Evolutionary conservation across 2,797 vertebrate species (phyloP).

Genomic region (Pseudochirops corinnae): DNA sequence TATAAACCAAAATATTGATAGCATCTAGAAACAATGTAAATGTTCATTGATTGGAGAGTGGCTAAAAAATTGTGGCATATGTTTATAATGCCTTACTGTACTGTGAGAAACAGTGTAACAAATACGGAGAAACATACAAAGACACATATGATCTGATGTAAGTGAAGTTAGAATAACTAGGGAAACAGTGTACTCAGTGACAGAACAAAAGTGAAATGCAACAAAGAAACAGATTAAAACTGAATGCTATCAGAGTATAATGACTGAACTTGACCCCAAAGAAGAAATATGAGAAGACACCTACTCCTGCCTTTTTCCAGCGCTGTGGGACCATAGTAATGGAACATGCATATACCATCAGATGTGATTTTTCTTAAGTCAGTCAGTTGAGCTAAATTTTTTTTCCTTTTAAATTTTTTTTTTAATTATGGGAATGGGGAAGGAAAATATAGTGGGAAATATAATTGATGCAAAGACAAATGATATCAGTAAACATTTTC

Average conservation of each 20-base stretch:
- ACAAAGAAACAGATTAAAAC: neutral
- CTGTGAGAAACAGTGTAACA: too few relatives aligned
- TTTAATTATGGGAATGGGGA: neutral
- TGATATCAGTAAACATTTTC: neutral
- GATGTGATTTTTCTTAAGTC: too few relatives aligned
- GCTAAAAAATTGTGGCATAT: neutral
- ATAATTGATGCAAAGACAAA: neutral
- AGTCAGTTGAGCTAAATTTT: neutral
- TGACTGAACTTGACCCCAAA: too few relatives aligned
- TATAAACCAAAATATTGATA: neutral
- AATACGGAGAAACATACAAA: too few relatives aligned
- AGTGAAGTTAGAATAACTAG: neutral
- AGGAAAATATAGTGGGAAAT: neutral
- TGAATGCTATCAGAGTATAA: neutral
- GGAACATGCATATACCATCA: too few relatives aligned
- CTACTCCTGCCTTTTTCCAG: neutral
- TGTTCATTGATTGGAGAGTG: neutral
- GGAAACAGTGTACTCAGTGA: neutral
- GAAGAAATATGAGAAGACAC: too few relatives aligned
- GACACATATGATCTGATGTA: neutral
- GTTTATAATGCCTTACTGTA: neutral
- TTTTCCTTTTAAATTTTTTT: neutral
- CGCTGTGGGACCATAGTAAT: neutral
- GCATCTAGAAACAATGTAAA: neutral
- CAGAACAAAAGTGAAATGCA: neutral